Evolutionary conservation across 2,113 vertebrate species (phyloP), one percentile per base, ranked within the genome.

Genomic region (Crotophaga sulcirostris): DNA sequence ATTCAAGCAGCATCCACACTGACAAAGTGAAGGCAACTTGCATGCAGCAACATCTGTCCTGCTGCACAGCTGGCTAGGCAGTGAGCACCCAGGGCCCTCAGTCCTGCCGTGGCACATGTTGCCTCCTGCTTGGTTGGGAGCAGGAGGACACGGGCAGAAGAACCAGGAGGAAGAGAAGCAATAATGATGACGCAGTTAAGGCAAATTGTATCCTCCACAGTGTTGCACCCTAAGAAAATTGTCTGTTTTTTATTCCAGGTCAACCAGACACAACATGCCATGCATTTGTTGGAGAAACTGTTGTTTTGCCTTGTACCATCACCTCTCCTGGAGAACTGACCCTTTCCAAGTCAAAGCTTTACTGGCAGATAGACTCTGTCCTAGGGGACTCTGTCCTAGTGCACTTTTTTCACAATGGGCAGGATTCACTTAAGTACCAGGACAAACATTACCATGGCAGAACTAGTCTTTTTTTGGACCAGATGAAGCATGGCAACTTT

Each of bases 331-430:
- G 8, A 49, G 33, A 87, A 17, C 29, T 64, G 44, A 8, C 2
- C 42, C 60, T 88, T 42, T 63, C 90, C 56, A 13, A 20, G 5
- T 84, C 60, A 6, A 68, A 5, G 49, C 60, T 97, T 40, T 97
- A 93, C 90, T 97, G 96, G 96, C 96, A 97, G 92, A 94, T 42
- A 64, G 62, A 31, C 49, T n/a, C n/a, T n/a, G n/a, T n/a, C n/a
- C n/a, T n/a, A n/a, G n/a, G n/a, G n/a, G n/a, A n/a, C n/a, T n/a
- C n/a, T 44, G 3, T n/a, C 9, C 0, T 94, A 51, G 96, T 97
- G 69, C 96, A 96, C 55, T 90, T 96, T 44, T 78, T 73, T 18
- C 2, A 16, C 16, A 42, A 90, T 0, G 96, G 96, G 36, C 17
- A 29, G 25, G 73, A 96, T 16, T 42, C 9, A 0, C 69, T 56